Conservation (phyloP, 1,140 invertebrate genomes). For the Saxidomus purpurata region DNA sequence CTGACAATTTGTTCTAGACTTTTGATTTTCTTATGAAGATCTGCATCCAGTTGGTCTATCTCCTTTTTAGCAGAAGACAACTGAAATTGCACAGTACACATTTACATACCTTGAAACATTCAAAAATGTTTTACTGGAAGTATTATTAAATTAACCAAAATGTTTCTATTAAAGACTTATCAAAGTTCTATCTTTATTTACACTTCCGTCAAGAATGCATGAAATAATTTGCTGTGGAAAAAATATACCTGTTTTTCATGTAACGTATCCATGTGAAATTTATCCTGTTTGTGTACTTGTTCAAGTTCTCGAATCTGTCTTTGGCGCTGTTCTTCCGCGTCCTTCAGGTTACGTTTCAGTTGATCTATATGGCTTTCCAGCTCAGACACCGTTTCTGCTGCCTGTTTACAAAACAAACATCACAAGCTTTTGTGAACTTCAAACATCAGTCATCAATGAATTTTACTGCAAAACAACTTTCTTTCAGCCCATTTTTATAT, state of each 20-base stretch:
- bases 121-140: no score
- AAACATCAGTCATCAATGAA: no score
- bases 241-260: conserved; percentile 86
- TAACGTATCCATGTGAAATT: conserved; percentile 82
- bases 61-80: conserved; percentile 82
- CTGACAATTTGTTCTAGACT: conserved; percentile 81
- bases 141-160: no score
- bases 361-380: conserved; percentile 81
- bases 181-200: no score
- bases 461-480: no score
- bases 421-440: no score
- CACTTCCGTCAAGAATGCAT: no score
- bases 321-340: conserved; percentile 81
- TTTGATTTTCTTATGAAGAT: conserved; percentile 80
- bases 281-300: conserved; percentile 84
- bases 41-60: conserved; percentile 81
- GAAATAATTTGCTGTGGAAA: no score
- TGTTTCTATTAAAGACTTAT: no score
- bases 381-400: conserved; percentile 81
- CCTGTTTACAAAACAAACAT: conserved; percentile 65
- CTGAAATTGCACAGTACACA: background rate
- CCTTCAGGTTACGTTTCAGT: conserved; percentile 81
- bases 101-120: no score
- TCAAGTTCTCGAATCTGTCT: conserved; percentile 83
- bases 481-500: no score